phyloP scores from a whole-genome alignment of 1,140 invertebrate genomes.

The Parapsyche elsis region DNA sequence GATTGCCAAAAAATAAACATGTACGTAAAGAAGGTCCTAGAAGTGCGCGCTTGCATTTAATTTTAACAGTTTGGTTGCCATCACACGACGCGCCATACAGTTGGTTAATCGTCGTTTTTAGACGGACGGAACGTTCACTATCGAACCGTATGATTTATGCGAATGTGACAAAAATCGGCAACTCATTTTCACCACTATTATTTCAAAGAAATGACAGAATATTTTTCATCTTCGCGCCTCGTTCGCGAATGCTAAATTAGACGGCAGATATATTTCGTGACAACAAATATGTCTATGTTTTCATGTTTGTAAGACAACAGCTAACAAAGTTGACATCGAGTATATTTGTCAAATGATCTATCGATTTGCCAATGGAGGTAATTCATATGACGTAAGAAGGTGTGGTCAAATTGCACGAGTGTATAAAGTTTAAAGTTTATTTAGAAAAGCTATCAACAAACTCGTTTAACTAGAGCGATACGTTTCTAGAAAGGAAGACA shows the following conservation, averaged over 20 bases:
- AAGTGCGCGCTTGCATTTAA: neutral
- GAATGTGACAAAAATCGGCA: neutral
- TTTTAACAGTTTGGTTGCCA: neutral
- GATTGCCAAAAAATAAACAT: neutral
- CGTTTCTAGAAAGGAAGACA: too few species aligned
- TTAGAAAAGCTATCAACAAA: too few species aligned
- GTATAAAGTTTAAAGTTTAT: too few species aligned
- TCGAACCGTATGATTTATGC: slow-evolving; percentile 20
- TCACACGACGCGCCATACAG: neutral
- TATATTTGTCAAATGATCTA: too few species aligned
- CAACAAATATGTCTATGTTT: neutral
- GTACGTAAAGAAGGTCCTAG: too few species aligned
- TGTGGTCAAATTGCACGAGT: too few species aligned
- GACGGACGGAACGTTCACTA: neutral
- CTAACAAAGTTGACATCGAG: too few species aligned
- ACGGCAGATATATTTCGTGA: neutral
- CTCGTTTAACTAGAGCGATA: too few species aligned
- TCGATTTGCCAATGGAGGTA: too few species aligned
- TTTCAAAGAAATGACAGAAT: neutral
- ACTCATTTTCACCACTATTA: neutral
- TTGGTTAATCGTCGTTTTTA: neutral
- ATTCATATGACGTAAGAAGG: too few species aligned
- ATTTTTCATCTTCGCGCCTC: neutral
- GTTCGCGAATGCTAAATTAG: neutral
- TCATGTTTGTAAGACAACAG: neutral